Evolutionary conservation across 2,888 invertebrate genomes (phyloP), one percentile per base, ranked within the genome.

Genomic region (Lagria hirta): DNA sequence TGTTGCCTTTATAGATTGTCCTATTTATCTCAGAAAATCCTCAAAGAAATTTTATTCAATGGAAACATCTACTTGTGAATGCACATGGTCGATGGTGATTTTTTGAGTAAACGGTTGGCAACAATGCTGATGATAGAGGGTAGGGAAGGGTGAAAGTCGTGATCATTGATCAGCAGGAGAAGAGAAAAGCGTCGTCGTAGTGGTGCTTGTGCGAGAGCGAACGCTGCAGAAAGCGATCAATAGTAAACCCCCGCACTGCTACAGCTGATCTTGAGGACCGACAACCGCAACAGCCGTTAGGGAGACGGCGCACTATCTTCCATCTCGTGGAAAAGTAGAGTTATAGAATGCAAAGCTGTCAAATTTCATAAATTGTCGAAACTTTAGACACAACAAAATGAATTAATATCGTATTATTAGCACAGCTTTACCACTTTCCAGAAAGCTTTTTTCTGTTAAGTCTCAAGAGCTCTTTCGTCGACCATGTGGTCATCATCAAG

Each of bases 161-260:
- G 64, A 66, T 66, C 66, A 68, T 66, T 64, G 66, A 67, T 66
- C 65, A 66, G 61, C 48, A 58, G 60, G 55, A 54, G 62, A 60
- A 60, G 54, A 54, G 55, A 49, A 54, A 56, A 47, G 50, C 41
- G 37, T 37, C 43, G 42, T n/a, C n/a, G n/a, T n/a, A n/a, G n/a
- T n/a, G n/a, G n/a, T n/a, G n/a, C n/a, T n/a, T n/a, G n/a, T 35
- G 43, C 41, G 49, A 43, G 54, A 45, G 44, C 41, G 54, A 45
- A 43, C 41, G 51, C 51, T 48, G 52, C 49, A 49, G 50, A 38
- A n/a, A 58, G 37, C 62, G 66, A 67, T 68, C 68, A 65, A 68
- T 68, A 66, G 58, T 44, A 57, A 60, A 65, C 64, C 64, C 66
- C 66, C 68, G 68, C 68, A 68, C 68, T 67, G 66, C 68, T 66